These are phyloP conservation scores for Nematolebias whitei DNA, from an alignment of 2,113 vertebrate genomes.

Conservation along the genomic window DNA sequence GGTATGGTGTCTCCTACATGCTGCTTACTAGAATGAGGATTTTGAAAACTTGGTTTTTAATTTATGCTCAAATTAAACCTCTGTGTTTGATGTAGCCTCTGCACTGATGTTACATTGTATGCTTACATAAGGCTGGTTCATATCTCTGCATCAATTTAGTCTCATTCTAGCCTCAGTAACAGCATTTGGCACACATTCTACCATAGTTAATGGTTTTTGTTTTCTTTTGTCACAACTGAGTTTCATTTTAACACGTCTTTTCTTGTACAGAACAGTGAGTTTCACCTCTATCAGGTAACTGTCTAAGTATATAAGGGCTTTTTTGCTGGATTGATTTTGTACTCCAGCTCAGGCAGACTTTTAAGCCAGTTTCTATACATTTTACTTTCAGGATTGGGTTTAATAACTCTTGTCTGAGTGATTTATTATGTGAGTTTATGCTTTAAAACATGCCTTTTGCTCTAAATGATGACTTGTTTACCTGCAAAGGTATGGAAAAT, in stretches of 20 bases:
- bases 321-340: background rate
- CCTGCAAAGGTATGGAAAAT: background rate
- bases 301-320: background rate
- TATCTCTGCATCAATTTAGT: background rate
- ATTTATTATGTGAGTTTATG: background rate
- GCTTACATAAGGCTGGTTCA: background rate
- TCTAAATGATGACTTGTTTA: background rate
- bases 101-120: background rate
- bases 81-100: slow-evolving; percentile 6
- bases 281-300: background rate
- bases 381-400: background rate
- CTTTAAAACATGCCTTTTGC: background rate
- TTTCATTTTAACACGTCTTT: background rate
- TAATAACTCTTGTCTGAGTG: background rate
- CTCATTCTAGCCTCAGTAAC: background rate
- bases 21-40: background rate
- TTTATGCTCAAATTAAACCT: background rate
- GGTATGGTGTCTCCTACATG: slow-evolving; percentile 15
- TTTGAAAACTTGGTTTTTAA: slow-evolving; percentile 7
- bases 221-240: too few relatives aligned
- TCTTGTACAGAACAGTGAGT: background rate
- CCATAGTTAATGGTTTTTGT: too few relatives aligned
- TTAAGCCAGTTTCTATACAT: background rate
- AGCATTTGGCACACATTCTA: background rate
- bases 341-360: background rate